Base-by-base conservation (phyloP, 2,888 invertebrate genomes). In the Notodonta dromedarius region DNA sequence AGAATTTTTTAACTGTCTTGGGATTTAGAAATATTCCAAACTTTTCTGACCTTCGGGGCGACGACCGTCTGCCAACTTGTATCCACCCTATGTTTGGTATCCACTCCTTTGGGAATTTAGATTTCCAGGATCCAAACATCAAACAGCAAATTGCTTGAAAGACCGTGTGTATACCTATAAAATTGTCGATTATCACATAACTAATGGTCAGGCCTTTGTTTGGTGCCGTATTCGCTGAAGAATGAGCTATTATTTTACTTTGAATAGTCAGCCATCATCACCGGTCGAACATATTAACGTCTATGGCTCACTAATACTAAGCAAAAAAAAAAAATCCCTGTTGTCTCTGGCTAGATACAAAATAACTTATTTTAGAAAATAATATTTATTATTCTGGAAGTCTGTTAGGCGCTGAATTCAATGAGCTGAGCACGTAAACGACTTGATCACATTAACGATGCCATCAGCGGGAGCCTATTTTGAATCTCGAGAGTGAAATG, bases 401-500 rank as follows among this genome's bases (percentile, higher is more conserved):
- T n/a, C 12, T 55, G 42, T 40, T 40, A 14, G 2, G 9, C 40
- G 9, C 8, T 44, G 16, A 44, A 44, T 39, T 6, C 16, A 55
- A 55, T 39, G 65, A 60, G 62, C 62, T 44, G 51, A 35, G 61
- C 56, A 65, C 65, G 71, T 65, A 78, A 81, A 81, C 78, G 80
- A 73, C 69, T 73, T 73, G 70, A 80, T 78, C 72, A 77, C 76
- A 82, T 84, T 83, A 85, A 71, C 79, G 68, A 74, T 71, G 67
- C 76, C 73, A 82, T 83, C 82, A 79, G 63, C 73, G 62, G 70
- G 73, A 82, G 83, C 80, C 84, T 85, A 82, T 86, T 55, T 88
- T 82, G 83, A 86, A 86, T 82, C 83, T 83, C 71, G 66, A 74
- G 79, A 82, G 80, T 77, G 79, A 80, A 84, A 81, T 83, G 84